Evolutionary conservation across 1,140 invertebrate genomes (phyloP), one percentile per base, ranked within the genome.

Genomic region (Drosophila pectinifera): DNA sequence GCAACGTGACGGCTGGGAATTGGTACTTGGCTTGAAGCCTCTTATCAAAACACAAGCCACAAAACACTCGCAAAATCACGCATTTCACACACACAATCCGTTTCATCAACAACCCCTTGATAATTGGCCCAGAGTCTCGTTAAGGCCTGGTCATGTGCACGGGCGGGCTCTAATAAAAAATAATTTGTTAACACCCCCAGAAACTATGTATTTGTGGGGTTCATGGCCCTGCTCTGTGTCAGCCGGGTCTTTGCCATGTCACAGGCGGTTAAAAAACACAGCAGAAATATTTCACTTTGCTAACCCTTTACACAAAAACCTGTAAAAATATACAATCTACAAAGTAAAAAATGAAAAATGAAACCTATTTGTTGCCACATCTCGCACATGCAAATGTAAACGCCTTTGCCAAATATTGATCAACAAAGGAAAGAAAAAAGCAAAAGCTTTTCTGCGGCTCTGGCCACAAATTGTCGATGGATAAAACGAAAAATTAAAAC

Each of bases 191-290:
- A 36, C 49, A 68, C 36, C 14, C 26, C 42, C 16, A 2, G 18
- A 36, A 53, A 39, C 28, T 39, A 46, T 31, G 28, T 31, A 10
- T 46, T 46, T 45, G 24, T 38, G 18, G 36, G 73, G 59, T 54
- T 64, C 45, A 48, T 38, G 78, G 62, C 69, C 70, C 51, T 74
- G 48, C 54, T 28, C 55, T 45, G 43, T 82, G 70, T 85, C 78
- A 88, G 43, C 28, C 22, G 54, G 53, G 79, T 79, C 57, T 78
- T 83, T 79, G 46, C 31, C 64, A 58, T 76, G 79, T 89, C 75
- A 76, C 46, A 24, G 31, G 20, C 41, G 43, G 36, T 31, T 62
- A 63, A 58, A 76, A 46, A 42, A 28, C 49, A 28, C 8, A 41
- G 6, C 20, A 22, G 14, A 51, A 56, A 39, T 31, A 22, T 59